These are phyloP conservation scores for Sebastes matsubarae DNA, from an alignment of 2,797 vertebrate species.

Conservation along the genomic window DNA sequence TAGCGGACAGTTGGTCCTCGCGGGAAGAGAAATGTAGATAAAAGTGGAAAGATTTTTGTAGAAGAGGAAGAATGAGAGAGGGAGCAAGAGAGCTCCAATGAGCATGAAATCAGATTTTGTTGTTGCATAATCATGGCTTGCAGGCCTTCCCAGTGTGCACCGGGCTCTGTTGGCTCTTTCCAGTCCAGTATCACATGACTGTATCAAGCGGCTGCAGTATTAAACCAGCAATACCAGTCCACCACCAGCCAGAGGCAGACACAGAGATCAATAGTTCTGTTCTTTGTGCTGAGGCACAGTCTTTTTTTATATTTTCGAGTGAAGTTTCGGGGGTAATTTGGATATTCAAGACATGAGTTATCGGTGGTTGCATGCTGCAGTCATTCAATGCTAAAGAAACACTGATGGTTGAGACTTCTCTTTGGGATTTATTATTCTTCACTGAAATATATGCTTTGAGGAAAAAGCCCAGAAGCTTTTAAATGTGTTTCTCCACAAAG, in stretches of 20 bases:
- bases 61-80: neutral
- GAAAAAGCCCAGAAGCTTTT: neutral
- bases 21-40: neutral
- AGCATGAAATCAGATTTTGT: slow-evolving; percentile 69
- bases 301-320: neutral
- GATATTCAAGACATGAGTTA: neutral
- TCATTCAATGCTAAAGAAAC: neutral
- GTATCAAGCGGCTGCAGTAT: slow-evolving; percentile 40
- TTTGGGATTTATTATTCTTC: neutral
- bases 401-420: neutral
- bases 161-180: slow-evolving; percentile 35
- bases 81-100: slow-evolving; percentile 31
- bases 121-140: slow-evolving; percentile 67
- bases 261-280: slow-evolving; percentile 27
- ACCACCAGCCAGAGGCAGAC: slow-evolving; percentile 32
- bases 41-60: neutral
- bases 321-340: too few relatives aligned
- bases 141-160: slow-evolving; percentile 62
- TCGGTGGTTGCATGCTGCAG: neutral
- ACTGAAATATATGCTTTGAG: neutral
- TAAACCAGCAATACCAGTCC: slow-evolving; percentile 56
- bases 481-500: neutral
- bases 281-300: neutral
- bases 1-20: neutral
- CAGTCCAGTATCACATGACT: slow-evolving; percentile 63